A percentile compares a stretch with the other conserved stretches of the same genome.
These are phyloP conservation scores for Abrostola triplasia DNA, from an alignment of 2,888 invertebrate species.

Conservation along the genomic window DNA sequence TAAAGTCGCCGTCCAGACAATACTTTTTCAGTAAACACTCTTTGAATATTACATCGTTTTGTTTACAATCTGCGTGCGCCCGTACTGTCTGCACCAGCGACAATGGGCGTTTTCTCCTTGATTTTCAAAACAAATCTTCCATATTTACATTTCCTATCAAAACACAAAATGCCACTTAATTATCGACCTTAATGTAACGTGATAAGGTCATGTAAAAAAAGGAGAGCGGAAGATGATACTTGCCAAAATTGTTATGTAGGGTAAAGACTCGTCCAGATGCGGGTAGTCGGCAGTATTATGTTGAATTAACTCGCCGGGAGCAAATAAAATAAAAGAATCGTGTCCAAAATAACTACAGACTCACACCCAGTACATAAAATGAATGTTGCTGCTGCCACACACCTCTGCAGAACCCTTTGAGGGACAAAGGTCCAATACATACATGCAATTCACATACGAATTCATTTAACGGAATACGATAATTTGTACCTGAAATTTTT, in stretches of 20 bases:
- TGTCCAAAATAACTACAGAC: too few species aligned
- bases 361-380: too few species aligned
- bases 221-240: neutral
- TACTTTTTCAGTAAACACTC: neutral
- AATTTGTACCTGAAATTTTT: too few species aligned
- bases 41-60: neutral
- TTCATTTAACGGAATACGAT: too few species aligned
- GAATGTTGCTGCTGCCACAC: too few species aligned
- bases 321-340: neutral
- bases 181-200: neutral
- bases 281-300: neutral
- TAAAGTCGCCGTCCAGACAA: neutral
- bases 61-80: constrained; percentile 17
- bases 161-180: neutral
- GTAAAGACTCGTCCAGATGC: constrained; percentile 18
- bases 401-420: too few species aligned
- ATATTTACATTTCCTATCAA: neutral
- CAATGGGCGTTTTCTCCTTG: constrained; percentile 10
- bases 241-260: neutral
- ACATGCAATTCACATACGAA: too few species aligned
- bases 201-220: neutral
- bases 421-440: too few species aligned
- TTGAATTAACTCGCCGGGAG: neutral
- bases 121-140: constrained; percentile 22
- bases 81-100: constrained; percentile 3